These are phyloP conservation scores for Heliangelus exortis DNA, from an alignment of 2,797 vertebrate species.

Conservation along the genomic window DNA sequence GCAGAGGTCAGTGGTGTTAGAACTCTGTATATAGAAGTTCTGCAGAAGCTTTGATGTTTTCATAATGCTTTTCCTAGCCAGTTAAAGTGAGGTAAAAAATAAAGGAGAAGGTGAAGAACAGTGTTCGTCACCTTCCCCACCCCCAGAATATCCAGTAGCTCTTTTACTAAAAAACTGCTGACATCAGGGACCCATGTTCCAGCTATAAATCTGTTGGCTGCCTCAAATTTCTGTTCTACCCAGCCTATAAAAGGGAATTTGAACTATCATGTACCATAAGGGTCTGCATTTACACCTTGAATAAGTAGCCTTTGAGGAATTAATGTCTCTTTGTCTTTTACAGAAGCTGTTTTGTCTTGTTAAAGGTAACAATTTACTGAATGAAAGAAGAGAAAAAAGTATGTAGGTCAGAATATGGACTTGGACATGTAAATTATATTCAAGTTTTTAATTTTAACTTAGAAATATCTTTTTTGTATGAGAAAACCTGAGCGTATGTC, in stretches of 20 bases:
- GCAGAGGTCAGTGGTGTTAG: background rate
- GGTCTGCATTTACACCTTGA: background rate
- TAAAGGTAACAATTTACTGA: background rate
- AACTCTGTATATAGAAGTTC: background rate
- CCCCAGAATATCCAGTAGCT: background rate
- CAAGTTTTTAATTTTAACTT: background rate
- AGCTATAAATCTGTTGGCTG: background rate
- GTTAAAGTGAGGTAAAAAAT: background rate
- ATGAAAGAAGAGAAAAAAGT: background rate
- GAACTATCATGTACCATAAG: background rate
- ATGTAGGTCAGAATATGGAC: background rate
- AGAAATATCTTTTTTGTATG: background rate
- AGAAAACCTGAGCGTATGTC: background rate
- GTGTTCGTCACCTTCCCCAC: background rate
- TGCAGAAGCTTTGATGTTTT: constrained; percentile 12
- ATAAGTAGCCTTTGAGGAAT: background rate
- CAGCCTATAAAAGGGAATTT: background rate
- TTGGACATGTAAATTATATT: background rate
- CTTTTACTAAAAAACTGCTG: background rate
- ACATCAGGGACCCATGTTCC: background rate
- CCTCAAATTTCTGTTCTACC: background rate
- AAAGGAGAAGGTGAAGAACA: background rate
- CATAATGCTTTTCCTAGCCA: background rate
- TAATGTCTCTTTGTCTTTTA: background rate
- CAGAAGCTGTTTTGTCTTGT: background rate